Base-by-base conservation (phyloP, 2,797 vertebrate species). In the Halcyon chelicuti region DNA sequence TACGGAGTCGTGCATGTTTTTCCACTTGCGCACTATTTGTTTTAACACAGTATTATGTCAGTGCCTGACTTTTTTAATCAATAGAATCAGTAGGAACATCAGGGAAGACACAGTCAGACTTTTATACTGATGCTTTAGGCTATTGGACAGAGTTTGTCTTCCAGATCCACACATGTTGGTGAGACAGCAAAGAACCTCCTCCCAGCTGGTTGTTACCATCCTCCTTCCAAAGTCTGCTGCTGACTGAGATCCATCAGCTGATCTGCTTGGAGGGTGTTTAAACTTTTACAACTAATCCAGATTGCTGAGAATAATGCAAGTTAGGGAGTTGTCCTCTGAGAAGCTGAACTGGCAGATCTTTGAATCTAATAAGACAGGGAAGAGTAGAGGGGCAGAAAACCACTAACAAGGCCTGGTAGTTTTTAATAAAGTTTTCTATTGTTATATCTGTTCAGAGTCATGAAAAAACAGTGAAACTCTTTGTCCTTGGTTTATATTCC, bases 261-360 rank as follows among this genome's bases (percentile, higher is more conserved):
- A 77, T 93, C 61, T 68, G 61, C 88, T 93, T 63, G 47, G 52
- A 89, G 77, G 25, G 77, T 91, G 12, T 47, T 51, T 44, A 35
- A 86, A 20, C 58, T 81, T 73, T 42, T 10, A 40, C 52, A 86
- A 54, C 70, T 29, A 49, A 81, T 25, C 46, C 86, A 20, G 40
- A 3, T 46, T 5, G 39, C 82, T 95, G 88, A 62, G 70, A 86
- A 62, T 52, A 29, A 35, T 25, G 73, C 40, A 44, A 9, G 14
- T 7, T 33, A 86, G 88, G 92, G 86, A 90, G 91, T 62, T 91
- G 80, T 37, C 37, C 62, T 19, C 37, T 19, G 66, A 86, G 83
- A 40, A 90, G 91, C 70, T 90, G 88, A 94, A 62, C 62, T 28
- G 92, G 86, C 94, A 93, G 80, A 84, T 92, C 73, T 93, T 84